A percentile compares a stretch with the other conserved stretches of the same genome.
Evolutionary conservation across 2,888 invertebrate genomes (phyloP).

Genomic region (Drosophila falleni): DNA sequence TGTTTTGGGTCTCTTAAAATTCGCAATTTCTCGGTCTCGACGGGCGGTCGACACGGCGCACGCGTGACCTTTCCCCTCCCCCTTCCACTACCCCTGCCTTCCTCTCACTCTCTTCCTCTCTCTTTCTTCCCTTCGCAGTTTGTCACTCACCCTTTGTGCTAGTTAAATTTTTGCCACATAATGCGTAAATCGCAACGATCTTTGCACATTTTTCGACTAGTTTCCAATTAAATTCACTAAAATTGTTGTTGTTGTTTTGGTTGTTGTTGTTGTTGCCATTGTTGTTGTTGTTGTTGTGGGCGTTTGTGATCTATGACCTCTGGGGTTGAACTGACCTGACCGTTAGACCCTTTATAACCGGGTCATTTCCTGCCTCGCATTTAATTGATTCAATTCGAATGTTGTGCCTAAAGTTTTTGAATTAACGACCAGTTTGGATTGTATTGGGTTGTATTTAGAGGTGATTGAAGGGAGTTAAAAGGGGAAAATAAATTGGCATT

Average conservation of each 20-base stretch:
- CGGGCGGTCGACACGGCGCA: slow-evolving; percentile 29
- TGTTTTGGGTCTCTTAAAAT: slow-evolving; percentile 19
- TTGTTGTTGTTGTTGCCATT: neutral
- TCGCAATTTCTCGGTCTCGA: slow-evolving; percentile 15
- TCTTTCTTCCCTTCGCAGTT: neutral
- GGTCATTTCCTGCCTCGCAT: slow-evolving; percentile 21
- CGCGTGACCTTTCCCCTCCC: slow-evolving; percentile 14
- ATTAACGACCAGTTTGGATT: slow-evolving; percentile 6
- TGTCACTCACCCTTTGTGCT: slow-evolving; percentile 3
- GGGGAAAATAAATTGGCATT: neutral
- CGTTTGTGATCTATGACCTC: slow-evolving; percentile 10
- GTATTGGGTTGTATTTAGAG: neutral
- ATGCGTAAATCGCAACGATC: slow-evolving; percentile 49
- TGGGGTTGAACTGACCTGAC: slow-evolving; percentile 1
- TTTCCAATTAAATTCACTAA: slow-evolving; percentile 47
- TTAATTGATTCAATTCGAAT: slow-evolving; percentile 31
- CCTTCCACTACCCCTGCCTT: neutral
- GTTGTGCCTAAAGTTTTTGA: slow-evolving; percentile 13
- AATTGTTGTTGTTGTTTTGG: neutral
- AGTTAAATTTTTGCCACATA: slow-evolving; percentile 52
- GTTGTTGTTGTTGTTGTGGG: slow-evolving; percentile 19
- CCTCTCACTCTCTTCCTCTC: neutral
- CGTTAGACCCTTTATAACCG: slow-evolving; percentile 5
- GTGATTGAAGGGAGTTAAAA: neutral
- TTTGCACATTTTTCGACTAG: slow-evolving; percentile 30